Percentiles rank a stretch among this genome's conserved stretches.
Conservation (phyloP, 2,113 vertebrate genomes). For the Gymnobelideus leadbeateri region DNA sequence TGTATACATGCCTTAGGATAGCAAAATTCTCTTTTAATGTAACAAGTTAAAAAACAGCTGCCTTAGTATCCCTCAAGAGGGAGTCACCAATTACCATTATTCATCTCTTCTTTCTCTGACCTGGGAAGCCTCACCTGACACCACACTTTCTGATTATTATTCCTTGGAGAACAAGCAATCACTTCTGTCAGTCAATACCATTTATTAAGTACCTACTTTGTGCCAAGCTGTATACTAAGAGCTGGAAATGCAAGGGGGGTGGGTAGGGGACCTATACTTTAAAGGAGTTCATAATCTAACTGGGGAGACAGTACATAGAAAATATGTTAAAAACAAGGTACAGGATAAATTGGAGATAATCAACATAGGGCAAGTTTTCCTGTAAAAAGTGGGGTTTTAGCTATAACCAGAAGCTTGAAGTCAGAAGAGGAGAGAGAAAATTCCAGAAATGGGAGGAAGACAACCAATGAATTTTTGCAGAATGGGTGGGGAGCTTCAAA, state of each 20-base stretch:
- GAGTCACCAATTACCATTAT: neutral
- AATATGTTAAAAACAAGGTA: neutral
- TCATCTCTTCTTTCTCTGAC: neutral
- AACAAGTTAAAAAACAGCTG: neutral
- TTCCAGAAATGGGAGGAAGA: neutral
- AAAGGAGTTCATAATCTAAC: neutral
- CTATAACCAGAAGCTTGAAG: neutral
- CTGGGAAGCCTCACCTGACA: neutral
- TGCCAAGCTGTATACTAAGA: neutral
- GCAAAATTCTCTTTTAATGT: neutral
- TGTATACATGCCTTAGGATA: neutral
- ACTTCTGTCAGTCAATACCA: neutral
- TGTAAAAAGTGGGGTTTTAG: neutral
- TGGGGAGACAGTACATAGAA: too few species aligned
- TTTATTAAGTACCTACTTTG: neutral
- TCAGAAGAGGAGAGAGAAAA: neutral
- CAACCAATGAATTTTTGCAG: neutral
- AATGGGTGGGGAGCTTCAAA: neutral
- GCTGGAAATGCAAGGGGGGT: neutral
- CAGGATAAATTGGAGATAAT: neutral
- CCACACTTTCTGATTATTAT: neutral
- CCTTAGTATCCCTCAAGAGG: neutral
- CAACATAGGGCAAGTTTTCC: neutral
- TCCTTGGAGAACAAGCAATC: neutral
- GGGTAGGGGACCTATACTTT: neutral